Evolutionary conservation across 2,113 vertebrate genomes (phyloP), one percentile per base, ranked within the genome.

Genomic region (Ophiodon elongatus): DNA sequence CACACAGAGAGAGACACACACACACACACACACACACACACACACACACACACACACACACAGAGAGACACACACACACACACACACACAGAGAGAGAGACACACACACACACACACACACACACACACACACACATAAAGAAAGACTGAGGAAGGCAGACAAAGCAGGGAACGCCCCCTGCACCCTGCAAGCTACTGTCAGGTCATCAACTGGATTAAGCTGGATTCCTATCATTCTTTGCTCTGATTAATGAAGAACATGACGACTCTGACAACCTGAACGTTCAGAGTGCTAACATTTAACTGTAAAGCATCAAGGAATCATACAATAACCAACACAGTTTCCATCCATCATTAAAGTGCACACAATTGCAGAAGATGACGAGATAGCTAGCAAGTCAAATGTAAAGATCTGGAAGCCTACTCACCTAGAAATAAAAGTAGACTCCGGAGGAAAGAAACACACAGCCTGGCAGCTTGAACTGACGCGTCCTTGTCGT

Each of bases 81-180:
- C 47, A 13, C 37, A 64, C 79, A 64, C 59, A 76, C 57, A 63
- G n/a, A n/a, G n/a, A n/a, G n/a, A n/a, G n/a, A n/a, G n/a, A n/a
- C 59, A 73, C 27, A 73, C 70, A 54, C 76, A 73, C 47, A 77
- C 59, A 65, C 72, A 74, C 54, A 14, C 54, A 63, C 76, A 10
- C 33, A 54, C 82, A 70, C 60, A 79, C 59, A 64, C 45, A 75
- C 31, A 75, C 64, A 84, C 39, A 87, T 62, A 79, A 79, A 88
- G 80, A 80, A 85, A 90, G 86, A 82, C 80, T 76, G 88, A 85
- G 63, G 75, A 82, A 85, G 78, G 83, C 85, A 95, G 94, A 95
- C 94, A 96, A 96, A 95, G 94, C 94, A 91, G 94, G 93, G 94
- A 94, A 95, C 92, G 93, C 94, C 94, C 94, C 95, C 95, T 91